Base-by-base conservation (phyloP, 37 sponge, comb jelly and placozoan genomes). In the Beroe ovata region DNA sequence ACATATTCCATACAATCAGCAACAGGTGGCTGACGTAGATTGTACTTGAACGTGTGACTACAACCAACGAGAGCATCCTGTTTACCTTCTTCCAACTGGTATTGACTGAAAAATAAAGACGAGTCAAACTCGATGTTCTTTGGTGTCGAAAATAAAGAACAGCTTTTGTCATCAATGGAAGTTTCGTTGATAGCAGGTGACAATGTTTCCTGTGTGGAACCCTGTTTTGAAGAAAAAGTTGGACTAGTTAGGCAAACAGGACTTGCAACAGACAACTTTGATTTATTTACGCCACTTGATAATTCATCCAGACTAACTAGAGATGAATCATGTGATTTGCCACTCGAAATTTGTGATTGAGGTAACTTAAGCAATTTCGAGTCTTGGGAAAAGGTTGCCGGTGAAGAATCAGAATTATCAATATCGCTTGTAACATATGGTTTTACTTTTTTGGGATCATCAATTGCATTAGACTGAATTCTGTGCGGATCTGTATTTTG, bases 41-140 rank as follows among this genome's bases (percentile, higher is more conserved):
- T 39, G 21, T 77, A 77, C 11, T 2, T 41, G 3, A 40, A 41
- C 1, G 35, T 77, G 1, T 39, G 42, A 26, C 20, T 20, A 0
- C 14, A 19, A 42, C 1, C 22, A 20, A 21, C 3, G 8, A 20
- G n/a, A 32, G 14, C 35, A 6, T 14, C 8, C 41, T 36, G 38
- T 21, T 30, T 21, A 26, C 2, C 38, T 42, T 77, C 54, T 42
- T 77, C 84, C 1, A 77, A 20, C 41, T 77, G 84, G 25, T 77
- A 77, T 77, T 77, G 84, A 42, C 84, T 77, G 22, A 40, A 77
- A 35, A 77, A 77, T 25, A 77, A 11, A 23, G 84, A 77, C 20
- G 84, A 36, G 54, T 77, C 84, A 39, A 77, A 42, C 23, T 77
- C 84, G 21, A 66, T 66, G 69, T 66, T 66, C 34, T 32, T 66